Conservation (phyloP, 2,113 vertebrate genomes). For the Channa argus region DNA sequence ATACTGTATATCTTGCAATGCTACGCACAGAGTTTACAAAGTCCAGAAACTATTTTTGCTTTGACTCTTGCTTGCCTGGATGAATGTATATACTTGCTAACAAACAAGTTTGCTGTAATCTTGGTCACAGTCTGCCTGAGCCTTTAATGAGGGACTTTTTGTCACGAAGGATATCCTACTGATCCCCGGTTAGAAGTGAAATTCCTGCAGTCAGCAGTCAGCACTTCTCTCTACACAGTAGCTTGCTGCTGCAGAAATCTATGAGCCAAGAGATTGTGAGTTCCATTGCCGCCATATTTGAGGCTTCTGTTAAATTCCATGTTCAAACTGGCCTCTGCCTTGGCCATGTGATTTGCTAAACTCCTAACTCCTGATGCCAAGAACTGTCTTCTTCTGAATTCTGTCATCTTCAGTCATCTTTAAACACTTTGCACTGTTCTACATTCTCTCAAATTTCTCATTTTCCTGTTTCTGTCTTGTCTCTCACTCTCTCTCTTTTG, state of each 20-base stretch:
- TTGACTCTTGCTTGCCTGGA: constrained; percentile 32
- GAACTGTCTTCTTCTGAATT: constrained; percentile 59
- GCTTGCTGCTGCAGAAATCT: constrained; percentile 72
- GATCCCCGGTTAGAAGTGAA: constrained; percentile 69
- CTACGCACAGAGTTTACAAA: constrained; percentile 26
- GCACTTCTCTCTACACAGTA: constrained; percentile 72
- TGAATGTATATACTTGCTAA: constrained; percentile 44
- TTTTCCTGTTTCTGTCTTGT: constrained; percentile 54
- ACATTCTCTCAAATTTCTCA: constrained; percentile 58
- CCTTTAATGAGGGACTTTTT: constrained; percentile 70
- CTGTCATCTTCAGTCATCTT: constrained; percentile 74
- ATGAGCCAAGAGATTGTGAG: constrained; percentile 74
- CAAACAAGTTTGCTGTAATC: constrained; percentile 68
- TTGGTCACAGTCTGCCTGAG: constrained; percentile 70
- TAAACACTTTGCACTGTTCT: constrained; percentile 69
- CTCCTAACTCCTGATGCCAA: constrained; percentile 57
- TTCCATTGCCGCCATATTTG: constrained; percentile 62
- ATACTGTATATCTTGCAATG: neutral
- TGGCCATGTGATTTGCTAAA: constrained; percentile 61
- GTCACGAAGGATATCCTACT: constrained; percentile 68
- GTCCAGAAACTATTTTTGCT: constrained; percentile 29
- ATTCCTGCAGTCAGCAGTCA: constrained; percentile 75
- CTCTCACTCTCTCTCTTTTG: constrained; percentile 42
- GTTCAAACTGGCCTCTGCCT: constrained; percentile 63
- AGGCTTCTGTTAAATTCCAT: constrained; percentile 68